Evolutionary conservation across 1,140 invertebrate species (phyloP).

Genomic region (Oscheius sp.): DNA sequence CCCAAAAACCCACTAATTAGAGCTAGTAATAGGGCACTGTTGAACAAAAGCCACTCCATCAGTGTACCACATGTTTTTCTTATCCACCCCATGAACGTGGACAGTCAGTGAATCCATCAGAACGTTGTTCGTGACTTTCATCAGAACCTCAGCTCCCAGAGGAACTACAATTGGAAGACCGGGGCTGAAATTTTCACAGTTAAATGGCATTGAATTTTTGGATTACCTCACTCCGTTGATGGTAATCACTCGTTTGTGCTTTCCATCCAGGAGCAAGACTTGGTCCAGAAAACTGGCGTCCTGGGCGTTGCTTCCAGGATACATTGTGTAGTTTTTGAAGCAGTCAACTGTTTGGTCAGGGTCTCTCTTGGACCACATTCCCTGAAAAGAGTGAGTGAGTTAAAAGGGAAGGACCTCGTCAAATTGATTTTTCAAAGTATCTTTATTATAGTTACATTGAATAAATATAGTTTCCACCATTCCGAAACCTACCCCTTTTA

Average conservation of each 20-base stretch:
- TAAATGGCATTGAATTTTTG: too few species aligned
- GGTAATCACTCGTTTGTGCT: conserved; percentile 45
- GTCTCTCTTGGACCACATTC: conserved; percentile 23
- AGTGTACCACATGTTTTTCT: conserved; percentile 49
- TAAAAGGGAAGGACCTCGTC: too few species aligned
- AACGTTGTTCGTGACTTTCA: conserved; percentile 48
- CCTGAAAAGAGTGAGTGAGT: background rate
- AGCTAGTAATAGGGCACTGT: conserved; percentile 43
- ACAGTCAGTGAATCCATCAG: conserved; percentile 48
- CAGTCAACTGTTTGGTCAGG: conserved; percentile 1
- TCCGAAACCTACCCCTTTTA: too few species aligned
- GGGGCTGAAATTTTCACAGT: conserved; percentile 38
- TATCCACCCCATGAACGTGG: conserved; percentile 55
- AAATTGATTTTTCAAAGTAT: too few species aligned
- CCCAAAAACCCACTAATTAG: conserved; percentile 5
- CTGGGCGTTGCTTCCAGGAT: background rate
- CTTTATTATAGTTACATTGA: too few species aligned
- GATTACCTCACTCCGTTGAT: conserved; percentile 51
- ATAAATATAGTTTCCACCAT: conserved; percentile 19
- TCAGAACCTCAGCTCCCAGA: conserved; percentile 49
- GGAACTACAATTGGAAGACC: conserved; percentile 51
- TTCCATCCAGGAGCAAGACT: conserved; percentile 37
- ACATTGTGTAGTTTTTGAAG: background rate
- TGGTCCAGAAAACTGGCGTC: conserved; percentile 28
- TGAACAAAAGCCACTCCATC: conserved; percentile 48